Conservation (phyloP, 37 sponge, comb jelly and placozoan genomes). For the Diacarnus erythraeanus region DNA sequence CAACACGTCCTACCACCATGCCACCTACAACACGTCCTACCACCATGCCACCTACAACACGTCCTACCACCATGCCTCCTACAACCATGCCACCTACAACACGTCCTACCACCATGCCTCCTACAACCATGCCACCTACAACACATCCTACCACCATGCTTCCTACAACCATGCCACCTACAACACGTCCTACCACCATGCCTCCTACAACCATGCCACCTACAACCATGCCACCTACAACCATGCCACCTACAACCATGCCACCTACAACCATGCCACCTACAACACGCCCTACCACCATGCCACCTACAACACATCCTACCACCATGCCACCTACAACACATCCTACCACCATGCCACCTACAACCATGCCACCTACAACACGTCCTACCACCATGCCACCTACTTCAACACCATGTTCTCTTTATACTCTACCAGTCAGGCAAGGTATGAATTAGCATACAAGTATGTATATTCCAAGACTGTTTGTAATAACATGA, state of each 20-base stretch:
- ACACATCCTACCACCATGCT: background rate
- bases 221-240: background rate
- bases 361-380: background rate
- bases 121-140: background rate
- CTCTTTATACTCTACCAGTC: too few relatives aligned
- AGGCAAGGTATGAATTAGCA: too few relatives aligned
- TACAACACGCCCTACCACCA: background rate
- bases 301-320: background rate
- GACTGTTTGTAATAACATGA: too few relatives aligned
- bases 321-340: background rate
- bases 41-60: background rate
- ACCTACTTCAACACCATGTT: background rate
- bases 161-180: background rate
- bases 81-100: background rate
- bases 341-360: background rate
- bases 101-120: background rate
- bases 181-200: background rate
- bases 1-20: too few relatives aligned
- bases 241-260: background rate
- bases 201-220: background rate
- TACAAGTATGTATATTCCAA: too few relatives aligned
- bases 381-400: background rate
- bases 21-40: conserved; percentile 2
- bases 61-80: too few relatives aligned
- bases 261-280: too few relatives aligned